Evolutionary conservation across 2,888 invertebrate genomes (phyloP), one percentile per base, ranked within the genome.

Genomic region (Pristionchus fissidentatus): DNA sequence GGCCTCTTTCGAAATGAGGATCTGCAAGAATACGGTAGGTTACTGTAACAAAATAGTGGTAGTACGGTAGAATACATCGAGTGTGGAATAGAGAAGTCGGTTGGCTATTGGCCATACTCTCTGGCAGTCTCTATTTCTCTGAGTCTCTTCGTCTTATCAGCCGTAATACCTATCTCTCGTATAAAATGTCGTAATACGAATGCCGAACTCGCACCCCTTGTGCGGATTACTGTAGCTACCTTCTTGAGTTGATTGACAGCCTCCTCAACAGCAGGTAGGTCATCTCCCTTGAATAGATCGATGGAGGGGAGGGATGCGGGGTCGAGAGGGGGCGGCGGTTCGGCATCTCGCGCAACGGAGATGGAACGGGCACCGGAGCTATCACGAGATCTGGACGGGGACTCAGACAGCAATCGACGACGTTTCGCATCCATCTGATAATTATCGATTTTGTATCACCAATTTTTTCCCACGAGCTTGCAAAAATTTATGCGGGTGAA

Each of bases 341-440:
- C 70, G 41, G 70, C 70, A 26, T 41, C 70, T 26, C 62, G 26
- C 1, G 38, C 70, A 3, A 29, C 75, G 35, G 75, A 77, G 29
- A 19, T 19, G n/a, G 75, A 77, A 26, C 75, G 75, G 19, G 41
- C 75, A n/a, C 49, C 49, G 49, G 75, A 77, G 22, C 75, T 77
- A 13, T 77, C 49, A 7, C 75, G 49, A 77, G 70, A 70, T n/a
- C 49, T 46, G 3, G 46, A 22, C n/a, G 75, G 75, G 22, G 75
- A 77, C 7, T 46, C 29, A 32, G 75, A 77, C 7, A 77, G 75
- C 15, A 77, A 32, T 0, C 75, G 49, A 49, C 75, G 46, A 32
- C 75, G 75, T 22, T 77, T 77, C 1, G 49, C 75, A 26, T 77
- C 75, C 75, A 77, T 77, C 75, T 49, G 22, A 73, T 73, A 73